phyloP scores from a whole-genome alignment of 2,888 invertebrate genomes.

The Callinectes sapidus region DNA sequence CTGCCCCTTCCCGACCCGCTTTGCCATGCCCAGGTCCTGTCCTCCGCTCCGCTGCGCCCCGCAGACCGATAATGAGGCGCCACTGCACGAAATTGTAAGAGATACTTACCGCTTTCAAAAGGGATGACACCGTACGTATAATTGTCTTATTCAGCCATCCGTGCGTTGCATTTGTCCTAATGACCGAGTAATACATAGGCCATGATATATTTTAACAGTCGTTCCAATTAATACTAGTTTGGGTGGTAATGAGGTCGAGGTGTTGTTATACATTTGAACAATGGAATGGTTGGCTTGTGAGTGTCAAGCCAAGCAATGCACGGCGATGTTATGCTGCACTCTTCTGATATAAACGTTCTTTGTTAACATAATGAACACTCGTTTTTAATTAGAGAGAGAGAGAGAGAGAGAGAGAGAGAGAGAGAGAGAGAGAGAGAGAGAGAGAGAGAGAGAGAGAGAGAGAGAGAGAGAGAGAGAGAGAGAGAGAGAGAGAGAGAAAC shows the following conservation, averaged over 20 bases:
- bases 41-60: background rate
- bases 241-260: background rate
- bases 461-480: too few relatives aligned
- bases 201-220: background rate
- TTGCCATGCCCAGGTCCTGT: background rate
- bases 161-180: background rate
- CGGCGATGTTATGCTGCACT: too few relatives aligned
- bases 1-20: background rate
- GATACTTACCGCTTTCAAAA: background rate
- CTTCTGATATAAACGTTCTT: too few relatives aligned
- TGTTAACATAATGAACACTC: too few relatives aligned
- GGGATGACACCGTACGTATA: background rate
- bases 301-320: background rate
- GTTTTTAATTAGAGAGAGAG: too few relatives aligned
- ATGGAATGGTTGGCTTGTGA: background rate
- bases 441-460: too few relatives aligned
- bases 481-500: too few relatives aligned
- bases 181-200: background rate
- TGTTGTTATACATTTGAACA: background rate
- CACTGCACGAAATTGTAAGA: conserved; percentile 8
- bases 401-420: too few relatives aligned
- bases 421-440: too few relatives aligned
- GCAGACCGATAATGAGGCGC: background rate
- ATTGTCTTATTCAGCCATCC: conserved; percentile 4
- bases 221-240: background rate